Evolutionary conservation across 2,888 invertebrate genomes (phyloP).

Genomic region (Macaria notata): DNA sequence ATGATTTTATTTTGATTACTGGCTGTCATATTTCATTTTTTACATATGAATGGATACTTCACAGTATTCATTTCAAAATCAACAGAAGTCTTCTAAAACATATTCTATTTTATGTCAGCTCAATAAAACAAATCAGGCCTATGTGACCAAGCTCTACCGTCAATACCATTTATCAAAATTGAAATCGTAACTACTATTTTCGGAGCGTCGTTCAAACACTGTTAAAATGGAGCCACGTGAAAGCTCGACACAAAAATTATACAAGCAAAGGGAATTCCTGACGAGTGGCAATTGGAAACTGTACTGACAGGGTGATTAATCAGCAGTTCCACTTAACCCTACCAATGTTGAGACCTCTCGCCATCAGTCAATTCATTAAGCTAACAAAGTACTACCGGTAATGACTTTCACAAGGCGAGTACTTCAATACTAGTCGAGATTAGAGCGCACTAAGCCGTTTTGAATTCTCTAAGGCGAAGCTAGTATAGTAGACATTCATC

Average conservation of each 20-base stretch:
- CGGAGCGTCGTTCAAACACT: slow-evolving; percentile 35
- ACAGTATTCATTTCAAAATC: no score
- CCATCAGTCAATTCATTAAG: slow-evolving; percentile 82
- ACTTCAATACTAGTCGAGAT: slow-evolving; percentile 59
- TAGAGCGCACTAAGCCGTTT: slow-evolving; percentile 44
- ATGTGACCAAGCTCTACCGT: slow-evolving; percentile 27
- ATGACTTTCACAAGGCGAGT: slow-evolving; percentile 71
- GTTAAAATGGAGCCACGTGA: slow-evolving; percentile 38
- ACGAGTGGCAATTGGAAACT: slow-evolving; percentile 76
- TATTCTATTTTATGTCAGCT: slow-evolving; percentile 21
- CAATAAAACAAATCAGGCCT: slow-evolving; percentile 34
- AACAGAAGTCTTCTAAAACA: not conserved
- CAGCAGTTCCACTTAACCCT: slow-evolving; percentile 79
- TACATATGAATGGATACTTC: no score
- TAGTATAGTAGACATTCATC: slow-evolving; percentile 25
- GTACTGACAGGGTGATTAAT: slow-evolving; percentile 80
- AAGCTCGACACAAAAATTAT: slow-evolving; percentile 53
- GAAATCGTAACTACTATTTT: slow-evolving; percentile 41
- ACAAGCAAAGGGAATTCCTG: slow-evolving; percentile 64
- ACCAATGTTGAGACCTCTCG: slow-evolving; percentile 74
- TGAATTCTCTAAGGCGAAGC: slow-evolving; percentile 34
- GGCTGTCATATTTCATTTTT: no score
- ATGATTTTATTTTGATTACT: no score
- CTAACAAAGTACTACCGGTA: slow-evolving; percentile 78
- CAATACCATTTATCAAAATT: slow-evolving; percentile 46